Evolutionary conservation across 1,140 invertebrate genomes (phyloP).

Genomic region (Tachypleus tridentatus): DNA sequence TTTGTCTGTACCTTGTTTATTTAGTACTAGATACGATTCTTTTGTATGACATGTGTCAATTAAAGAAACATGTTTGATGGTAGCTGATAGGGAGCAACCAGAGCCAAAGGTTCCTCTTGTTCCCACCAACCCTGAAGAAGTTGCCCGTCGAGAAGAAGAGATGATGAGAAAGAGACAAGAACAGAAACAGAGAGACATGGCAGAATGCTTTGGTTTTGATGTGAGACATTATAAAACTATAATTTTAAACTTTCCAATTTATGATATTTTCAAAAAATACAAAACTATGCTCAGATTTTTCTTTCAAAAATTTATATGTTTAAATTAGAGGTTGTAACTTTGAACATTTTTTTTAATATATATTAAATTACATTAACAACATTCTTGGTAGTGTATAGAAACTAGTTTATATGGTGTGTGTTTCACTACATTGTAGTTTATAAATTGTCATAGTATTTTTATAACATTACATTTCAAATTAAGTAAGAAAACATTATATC

Average conservation of each 20-base stretch:
- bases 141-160: constrained; percentile 25
- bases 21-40: too few species aligned
- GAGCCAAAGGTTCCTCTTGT: background rate
- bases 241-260: constrained; percentile 4
- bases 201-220: constrained; percentile 76
- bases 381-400: background rate
- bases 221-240: constrained; percentile 37
- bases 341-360: background rate
- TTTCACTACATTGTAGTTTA: too few species aligned
- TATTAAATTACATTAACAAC: background rate
- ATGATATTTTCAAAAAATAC: background rate
- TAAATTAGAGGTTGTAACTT: background rate
- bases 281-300: background rate
- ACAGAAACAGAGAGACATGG: constrained; percentile 52
- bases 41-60: too few species aligned
- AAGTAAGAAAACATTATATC: too few species aligned
- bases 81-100: background rate
- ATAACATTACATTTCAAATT: too few species aligned
- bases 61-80: too few species aligned
- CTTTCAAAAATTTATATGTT: background rate
- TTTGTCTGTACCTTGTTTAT: too few species aligned
- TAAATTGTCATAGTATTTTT: too few species aligned
- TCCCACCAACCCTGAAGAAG: constrained; percentile 8
- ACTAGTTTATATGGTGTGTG: background rate
- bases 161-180: constrained; percentile 34